These are phyloP conservation scores for Myotis brandtii DNA, from an alignment of 2,113 vertebrate species.

Conservation along the genomic window DNA sequence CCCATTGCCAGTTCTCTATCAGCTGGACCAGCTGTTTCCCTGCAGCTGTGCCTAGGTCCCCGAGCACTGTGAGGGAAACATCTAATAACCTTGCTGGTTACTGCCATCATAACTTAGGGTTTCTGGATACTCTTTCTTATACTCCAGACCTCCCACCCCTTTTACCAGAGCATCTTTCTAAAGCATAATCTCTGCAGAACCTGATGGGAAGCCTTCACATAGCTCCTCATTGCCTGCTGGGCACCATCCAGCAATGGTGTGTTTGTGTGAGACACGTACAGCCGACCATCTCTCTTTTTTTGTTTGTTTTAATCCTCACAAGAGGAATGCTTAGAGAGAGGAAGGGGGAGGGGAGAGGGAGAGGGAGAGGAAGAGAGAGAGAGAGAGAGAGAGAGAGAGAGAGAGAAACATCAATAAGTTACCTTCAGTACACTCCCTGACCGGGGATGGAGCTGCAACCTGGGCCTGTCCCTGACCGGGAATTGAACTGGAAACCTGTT, in stretches of 20 bases:
- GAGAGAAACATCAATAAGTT: no score
- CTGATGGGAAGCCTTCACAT: not conserved
- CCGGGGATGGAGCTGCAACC: no score
- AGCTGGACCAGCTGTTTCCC: not conserved
- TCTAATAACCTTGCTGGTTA: not conserved
- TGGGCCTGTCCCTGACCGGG: no score
- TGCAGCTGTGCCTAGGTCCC: not conserved
- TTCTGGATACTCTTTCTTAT: not conserved
- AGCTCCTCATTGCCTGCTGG: not conserved
- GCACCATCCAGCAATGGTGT: not conserved
- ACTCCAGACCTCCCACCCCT: not conserved
- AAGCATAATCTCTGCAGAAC: not conserved
- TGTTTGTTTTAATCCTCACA: not conserved
- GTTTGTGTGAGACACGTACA: not conserved
- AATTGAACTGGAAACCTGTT: no score
- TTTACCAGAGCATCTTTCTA: not conserved
- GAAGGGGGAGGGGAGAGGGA: no score
- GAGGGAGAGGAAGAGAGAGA: no score
- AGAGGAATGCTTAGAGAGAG: not conserved
- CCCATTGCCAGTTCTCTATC: not conserved
- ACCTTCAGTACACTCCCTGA: no score
- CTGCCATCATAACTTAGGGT: not conserved
- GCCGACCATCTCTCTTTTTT: accelerated
- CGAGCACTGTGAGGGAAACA: not conserved
- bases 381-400: not conserved